Evolutionary conservation across 2,113 vertebrate genomes (phyloP).

Genomic region (Ginglymostoma cirratum): DNA sequence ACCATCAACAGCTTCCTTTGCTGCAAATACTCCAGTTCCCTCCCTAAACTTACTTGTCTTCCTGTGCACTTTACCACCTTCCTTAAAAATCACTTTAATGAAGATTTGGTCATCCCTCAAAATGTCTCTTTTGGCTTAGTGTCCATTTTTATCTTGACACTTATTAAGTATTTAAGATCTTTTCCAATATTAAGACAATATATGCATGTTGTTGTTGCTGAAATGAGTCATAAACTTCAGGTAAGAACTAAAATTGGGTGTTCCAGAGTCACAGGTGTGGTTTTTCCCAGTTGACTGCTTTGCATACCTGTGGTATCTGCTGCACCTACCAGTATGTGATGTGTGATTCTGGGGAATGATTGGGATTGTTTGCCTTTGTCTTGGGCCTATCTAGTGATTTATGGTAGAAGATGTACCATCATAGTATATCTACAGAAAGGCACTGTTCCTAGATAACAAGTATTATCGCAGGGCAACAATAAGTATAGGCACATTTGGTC

Average conservation of each 20-base stretch:
- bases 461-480: too few relatives aligned
- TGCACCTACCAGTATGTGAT: too few relatives aligned
- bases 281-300: background rate
- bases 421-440: too few relatives aligned
- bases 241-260: background rate
- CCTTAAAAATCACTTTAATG: background rate
- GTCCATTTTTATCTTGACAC: background rate
- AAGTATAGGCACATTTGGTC: too few relatives aligned
- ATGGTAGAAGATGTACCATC: too few relatives aligned
- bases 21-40: background rate
- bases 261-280: too few relatives aligned
- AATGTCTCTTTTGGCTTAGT: background rate
- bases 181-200: background rate
- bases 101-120: background rate
- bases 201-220: background rate
- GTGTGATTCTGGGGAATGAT: background rate
- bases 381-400: too few relatives aligned
- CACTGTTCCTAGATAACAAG: too few relatives aligned
- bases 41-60: background rate
- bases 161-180: background rate
- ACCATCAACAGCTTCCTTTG: background rate
- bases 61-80: background rate
- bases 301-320: too few relatives aligned
- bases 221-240: background rate
- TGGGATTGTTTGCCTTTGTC: too few relatives aligned